phyloP scores from a whole-genome alignment of 2,113 vertebrate genomes.

The Rhizomys pruinosus region DNA sequence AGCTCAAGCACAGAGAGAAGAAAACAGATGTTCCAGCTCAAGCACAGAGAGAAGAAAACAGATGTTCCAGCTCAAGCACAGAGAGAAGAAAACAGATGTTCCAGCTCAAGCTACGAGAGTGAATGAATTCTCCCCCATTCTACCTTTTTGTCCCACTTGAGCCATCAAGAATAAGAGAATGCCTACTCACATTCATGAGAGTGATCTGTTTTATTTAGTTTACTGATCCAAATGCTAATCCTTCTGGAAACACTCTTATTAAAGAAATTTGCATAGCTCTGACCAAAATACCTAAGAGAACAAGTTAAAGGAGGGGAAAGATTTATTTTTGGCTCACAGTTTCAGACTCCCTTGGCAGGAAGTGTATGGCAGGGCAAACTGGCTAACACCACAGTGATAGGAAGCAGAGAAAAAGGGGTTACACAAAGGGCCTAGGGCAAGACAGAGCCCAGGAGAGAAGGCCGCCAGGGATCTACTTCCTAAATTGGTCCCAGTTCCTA shows the following conservation, averaged over 20 bases:
- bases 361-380: not conserved
- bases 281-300: not conserved
- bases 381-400: not conserved
- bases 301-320: not conserved
- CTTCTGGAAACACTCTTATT: not conserved
- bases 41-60: not conserved
- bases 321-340: not conserved
- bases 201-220: not conserved
- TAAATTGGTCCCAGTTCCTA: not conserved
- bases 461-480: not conserved
- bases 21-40: not conserved
- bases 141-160: not conserved
- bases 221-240: not conserved
- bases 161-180: no score
- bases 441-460: not conserved
- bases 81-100: not conserved
- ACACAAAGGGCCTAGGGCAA: not conserved
- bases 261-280: not conserved
- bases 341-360: not conserved
- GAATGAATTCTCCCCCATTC: not conserved
- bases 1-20: not conserved
- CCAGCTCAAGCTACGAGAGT: not conserved
- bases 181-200: not conserved
- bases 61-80: not conserved
- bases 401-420: not conserved